Evolutionary conservation across 2,797 vertebrate genomes (phyloP), one percentile per base, ranked within the genome.

Genomic region (Etheostoma nigrum): DNA sequence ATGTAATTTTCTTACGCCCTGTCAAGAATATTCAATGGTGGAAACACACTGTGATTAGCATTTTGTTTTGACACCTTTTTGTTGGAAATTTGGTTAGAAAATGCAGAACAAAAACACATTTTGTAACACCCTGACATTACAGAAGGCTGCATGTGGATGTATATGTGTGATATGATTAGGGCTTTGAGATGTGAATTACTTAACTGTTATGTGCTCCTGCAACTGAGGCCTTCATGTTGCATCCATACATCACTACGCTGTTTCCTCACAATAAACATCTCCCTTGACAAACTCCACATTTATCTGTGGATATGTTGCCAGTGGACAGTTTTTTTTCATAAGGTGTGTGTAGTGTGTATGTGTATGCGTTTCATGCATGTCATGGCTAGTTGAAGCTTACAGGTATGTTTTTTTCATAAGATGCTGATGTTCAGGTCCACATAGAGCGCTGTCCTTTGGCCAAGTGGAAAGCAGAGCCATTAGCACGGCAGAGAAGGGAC

Each of bases 381-480:
- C 59, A 78, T 45, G 78, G 76, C 40, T 30, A 45, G 60, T 65
- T 75, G 49, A 64, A 76, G 47, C 66, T 70, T 69, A 63, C 55
- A 74, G 49, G 49, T 40, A 40, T 40, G 36, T 30, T 58, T 69
- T 67, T 53, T 72, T 78, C 73, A 72, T 86, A 76, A 85, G 62
- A 63, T 21, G 52, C 63, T 36, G 45, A 61, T 53, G 63, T 79
- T 71, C 63, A 74, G 51, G 65, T 65, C 59, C 55, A 2, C 65
- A 72, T 75, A 62, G 65, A 76, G 48, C 47, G 40, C 68, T 67
- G 68, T 83, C 83, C 79, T 66, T 76, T 69, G 60, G 76, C 83
- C 81, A 80, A 79, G 85, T 72, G 74, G 74, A 78, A 68, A 62
- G 78, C 74, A 81, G 83, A 59, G 87, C 86, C 86, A 90, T 93